Evolutionary conservation across 2,888 invertebrate species (phyloP), one percentile per base, ranked within the genome.

Genomic region (Rhodophaea formosa): DNA sequence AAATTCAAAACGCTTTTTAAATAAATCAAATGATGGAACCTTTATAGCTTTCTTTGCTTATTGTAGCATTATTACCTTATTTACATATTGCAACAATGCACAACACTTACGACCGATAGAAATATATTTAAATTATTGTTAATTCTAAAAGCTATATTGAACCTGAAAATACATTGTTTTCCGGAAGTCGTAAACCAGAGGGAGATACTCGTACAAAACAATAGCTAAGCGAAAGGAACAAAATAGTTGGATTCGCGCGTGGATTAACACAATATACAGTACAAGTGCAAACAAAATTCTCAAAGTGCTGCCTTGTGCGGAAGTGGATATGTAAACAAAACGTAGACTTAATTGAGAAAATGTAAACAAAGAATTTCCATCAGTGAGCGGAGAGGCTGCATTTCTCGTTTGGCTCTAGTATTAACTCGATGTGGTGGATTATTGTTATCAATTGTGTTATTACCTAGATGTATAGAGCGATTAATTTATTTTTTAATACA

Each of bases 321-420:
- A 62, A 58, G 60, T 59, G 68, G 75, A 70, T 62, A 79, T 79
- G 56, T 49, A 87, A 86, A 87, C 85, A 87, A 79, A 83, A 84
- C 83, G 82, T 82, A 85, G 83, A 83, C 86, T 89, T 88, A 88
- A 89, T 88, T 88, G 86, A 86, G 82, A 86, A 85, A 82, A 83
- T 79, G 82, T 78, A 87, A 90, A 89, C 86, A 88, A 85, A 84
- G 82, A 79, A 79, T 79, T 79, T 75, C 77, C 79, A 81, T 80
- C 79, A 75, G 74, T 72, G 73, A 74, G 72, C 73, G 72, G 69
- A 62, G 63, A 67, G 62, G 66, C 64, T 73, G 76, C 74, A 70
- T 65, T 68, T 67, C 65, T 63, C 60, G 61, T 64, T 59, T 64
- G 60, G 49, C 59, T 61, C 56, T 10, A 17, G 57, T 64, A 60